Evolutionary conservation across 2,797 vertebrate species (phyloP).

Genomic region (Cryptoprocta ferox): DNA sequence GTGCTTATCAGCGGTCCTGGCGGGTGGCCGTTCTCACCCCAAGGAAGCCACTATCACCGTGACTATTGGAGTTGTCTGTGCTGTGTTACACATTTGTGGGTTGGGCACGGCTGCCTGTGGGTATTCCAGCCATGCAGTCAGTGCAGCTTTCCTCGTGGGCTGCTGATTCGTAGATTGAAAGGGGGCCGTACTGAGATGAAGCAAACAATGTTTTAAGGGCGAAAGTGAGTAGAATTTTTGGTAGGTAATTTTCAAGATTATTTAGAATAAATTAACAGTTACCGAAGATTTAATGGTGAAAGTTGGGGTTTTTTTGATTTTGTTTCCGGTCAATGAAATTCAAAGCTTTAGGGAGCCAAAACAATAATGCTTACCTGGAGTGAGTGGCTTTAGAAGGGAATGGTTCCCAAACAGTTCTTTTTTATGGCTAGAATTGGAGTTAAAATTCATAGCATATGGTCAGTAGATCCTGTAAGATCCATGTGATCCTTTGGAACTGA

Average conservation of each 20-base stretch:
- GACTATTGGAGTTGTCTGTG: not conserved
- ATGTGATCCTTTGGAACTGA: not conserved
- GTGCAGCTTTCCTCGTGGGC: not conserved
- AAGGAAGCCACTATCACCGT: not conserved
- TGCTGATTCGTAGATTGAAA: not conserved
- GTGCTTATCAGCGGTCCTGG: not conserved
- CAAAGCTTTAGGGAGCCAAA: not conserved
- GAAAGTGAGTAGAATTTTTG: not conserved
- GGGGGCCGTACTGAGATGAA: not conserved
- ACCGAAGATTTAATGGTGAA: not conserved
- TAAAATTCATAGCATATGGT: not conserved
- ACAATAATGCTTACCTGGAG: not conserved
- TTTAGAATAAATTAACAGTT: not conserved
- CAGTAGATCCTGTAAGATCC: not conserved
- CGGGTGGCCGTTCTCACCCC: not conserved
- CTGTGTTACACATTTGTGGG: not conserved
- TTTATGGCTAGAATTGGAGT: conserved; percentile 5
- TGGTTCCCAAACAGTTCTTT: not conserved
- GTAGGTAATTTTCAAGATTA: not conserved
- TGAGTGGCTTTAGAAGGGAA: not conserved
- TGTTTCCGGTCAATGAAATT: not conserved
- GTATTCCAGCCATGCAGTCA: not conserved
- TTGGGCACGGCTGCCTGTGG: not conserved
- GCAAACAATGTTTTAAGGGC: not conserved
- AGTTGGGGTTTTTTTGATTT: not conserved